A percentile compares a stretch with the other conserved stretches of the same genome.
Conservation (phyloP, 2,113 vertebrate genomes). For the Siniperca chuatsi region DNA sequence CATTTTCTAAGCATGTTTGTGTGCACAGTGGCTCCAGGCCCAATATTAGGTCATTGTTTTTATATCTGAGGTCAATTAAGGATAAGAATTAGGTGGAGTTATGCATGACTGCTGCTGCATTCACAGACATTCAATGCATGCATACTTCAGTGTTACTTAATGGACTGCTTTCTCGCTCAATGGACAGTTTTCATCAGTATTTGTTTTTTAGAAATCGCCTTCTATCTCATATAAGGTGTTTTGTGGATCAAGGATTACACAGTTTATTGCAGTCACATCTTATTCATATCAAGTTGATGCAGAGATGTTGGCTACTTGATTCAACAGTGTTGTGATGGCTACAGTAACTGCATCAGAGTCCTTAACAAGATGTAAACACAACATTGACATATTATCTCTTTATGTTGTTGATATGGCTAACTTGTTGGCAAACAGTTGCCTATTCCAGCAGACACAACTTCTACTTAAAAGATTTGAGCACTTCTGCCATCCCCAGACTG, state of each 20-base stretch:
- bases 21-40: slow-evolving; percentile 27
- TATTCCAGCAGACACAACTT: neutral
- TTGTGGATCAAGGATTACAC: neutral
- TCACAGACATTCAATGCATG: slow-evolving; percentile 40
- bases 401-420: neutral
- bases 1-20: slow-evolving; percentile 4
- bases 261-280: neutral
- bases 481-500: neutral
- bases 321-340: neutral
- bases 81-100: slow-evolving; percentile 43
- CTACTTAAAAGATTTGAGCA: no score
- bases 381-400: neutral
- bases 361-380: neutral
- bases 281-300: neutral
- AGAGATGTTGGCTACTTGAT: neutral
- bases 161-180: neutral
- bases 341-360: neutral
- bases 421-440: neutral
- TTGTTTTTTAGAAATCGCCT: neutral
- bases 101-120: slow-evolving; percentile 2
- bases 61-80: slow-evolving; percentile 28
- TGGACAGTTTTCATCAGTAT: neutral
- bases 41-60: slow-evolving; percentile 42
- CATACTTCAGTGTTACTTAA: neutral
- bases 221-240: neutral